phyloP scores from a whole-genome alignment of 2,888 invertebrate species.

The Ashinkailepas kermadecensis region DNA sequence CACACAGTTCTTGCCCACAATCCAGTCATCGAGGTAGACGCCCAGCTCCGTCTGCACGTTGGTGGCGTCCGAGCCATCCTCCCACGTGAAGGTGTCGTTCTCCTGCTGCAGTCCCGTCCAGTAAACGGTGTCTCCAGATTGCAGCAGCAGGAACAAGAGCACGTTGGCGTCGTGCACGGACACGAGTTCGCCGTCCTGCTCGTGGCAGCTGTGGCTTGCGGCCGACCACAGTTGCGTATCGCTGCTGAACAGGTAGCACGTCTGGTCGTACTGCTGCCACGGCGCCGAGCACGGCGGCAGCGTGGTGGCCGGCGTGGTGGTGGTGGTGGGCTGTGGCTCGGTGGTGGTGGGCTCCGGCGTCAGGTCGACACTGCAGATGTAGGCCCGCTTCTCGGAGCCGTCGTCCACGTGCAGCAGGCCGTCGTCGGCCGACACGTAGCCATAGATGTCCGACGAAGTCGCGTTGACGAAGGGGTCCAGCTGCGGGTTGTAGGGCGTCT shows the following conservation, averaged over 20 bases:
- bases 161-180: background rate
- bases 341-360: background rate
- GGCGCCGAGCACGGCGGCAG: background rate
- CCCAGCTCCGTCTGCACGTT: background rate
- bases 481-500: background rate
- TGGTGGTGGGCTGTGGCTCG: background rate
- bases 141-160: background rate
- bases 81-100: background rate
- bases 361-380: background rate
- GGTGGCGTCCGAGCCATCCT: background rate
- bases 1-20: background rate
- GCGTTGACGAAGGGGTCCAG: background rate
- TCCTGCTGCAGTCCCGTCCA: conserved; percentile 1
- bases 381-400: background rate
- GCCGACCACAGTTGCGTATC: background rate
- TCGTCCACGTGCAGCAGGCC: background rate
- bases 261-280: background rate
- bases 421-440: background rate
- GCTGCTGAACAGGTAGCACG: background rate
- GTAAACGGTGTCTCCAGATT: background rate
- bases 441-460: background rate
- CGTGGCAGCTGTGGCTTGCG: background rate
- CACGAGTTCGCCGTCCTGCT: background rate
- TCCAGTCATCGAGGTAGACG: background rate
- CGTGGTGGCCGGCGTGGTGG: background rate